Evolutionary conservation across 37 sponge, comb jelly and placozoan genomes (phyloP).

Genomic region (Cliona cf. orientalis): DNA sequence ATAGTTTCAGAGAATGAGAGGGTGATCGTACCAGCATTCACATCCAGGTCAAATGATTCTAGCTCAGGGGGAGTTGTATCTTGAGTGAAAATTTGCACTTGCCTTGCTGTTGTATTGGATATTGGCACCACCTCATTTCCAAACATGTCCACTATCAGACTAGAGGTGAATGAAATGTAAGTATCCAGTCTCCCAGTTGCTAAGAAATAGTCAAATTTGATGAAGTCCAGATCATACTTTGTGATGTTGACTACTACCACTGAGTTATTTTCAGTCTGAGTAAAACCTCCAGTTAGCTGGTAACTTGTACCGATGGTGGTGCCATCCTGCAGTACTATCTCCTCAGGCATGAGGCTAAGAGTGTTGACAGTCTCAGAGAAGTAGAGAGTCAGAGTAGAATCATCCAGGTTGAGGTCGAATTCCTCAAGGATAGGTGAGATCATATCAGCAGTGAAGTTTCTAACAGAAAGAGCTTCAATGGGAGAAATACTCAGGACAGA

Average conservation of each 20-base stretch:
- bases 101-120: constrained; percentile 34
- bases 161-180: constrained; percentile 66
- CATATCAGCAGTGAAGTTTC: constrained; percentile 53
- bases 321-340: constrained; percentile 55
- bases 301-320: constrained; percentile 30
- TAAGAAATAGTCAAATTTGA: constrained; percentile 70
- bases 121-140: constrained; percentile 66
- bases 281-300: constrained; percentile 73
- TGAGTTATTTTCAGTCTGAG: constrained; percentile 61
- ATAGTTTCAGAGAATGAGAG: constrained; percentile 89
- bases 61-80: constrained; percentile 80
- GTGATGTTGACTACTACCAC: constrained; percentile 77
- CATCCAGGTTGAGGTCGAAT: constrained; percentile 83
- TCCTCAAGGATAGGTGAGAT: constrained; percentile 63
- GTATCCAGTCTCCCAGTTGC: constrained; percentile 42
- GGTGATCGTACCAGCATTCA: constrained; percentile 71
- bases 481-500: constrained; percentile 28
- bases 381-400: constrained; percentile 65
- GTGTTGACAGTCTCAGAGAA: constrained; percentile 95
- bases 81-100: constrained; percentile 48
- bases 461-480: constrained; percentile 32
- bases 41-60: constrained; percentile 68
- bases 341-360: constrained; percentile 35
- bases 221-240: constrained; percentile 65
- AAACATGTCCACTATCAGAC: constrained; percentile 81